Percentiles rank a stretch among this genome's conserved stretches.
Evolutionary conservation across 2,888 invertebrate species (phyloP).

Genomic region (Luperina nickerlii): DNA sequence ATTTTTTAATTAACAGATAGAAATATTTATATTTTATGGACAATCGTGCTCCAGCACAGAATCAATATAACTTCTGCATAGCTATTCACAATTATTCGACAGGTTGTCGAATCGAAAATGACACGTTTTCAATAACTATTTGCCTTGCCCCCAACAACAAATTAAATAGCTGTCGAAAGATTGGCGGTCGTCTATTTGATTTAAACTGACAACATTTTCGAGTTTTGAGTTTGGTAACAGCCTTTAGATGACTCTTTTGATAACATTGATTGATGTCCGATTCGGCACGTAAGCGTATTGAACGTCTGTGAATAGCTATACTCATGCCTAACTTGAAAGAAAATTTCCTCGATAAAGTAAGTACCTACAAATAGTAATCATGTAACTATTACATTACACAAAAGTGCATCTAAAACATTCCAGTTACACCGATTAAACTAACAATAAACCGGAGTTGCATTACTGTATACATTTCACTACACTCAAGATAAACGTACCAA

Average conservation of each 20-base stretch:
- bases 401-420: not conserved
- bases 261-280: not conserved
- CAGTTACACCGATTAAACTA: not conserved
- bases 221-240: not conserved
- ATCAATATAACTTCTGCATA: not conserved
- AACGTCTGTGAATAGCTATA: not conserved
- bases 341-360: not conserved
- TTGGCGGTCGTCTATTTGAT: not conserved
- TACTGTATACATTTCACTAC: constrained; percentile 19
- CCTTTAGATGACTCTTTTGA: not conserved
- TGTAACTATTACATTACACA: not conserved
- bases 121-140: not conserved
- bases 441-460: not conserved
- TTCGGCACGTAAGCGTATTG: not conserved
- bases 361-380: not conserved
- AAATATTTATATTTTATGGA: not conserved
- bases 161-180: not conserved
- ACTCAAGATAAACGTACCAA: constrained; percentile 44
- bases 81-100: not conserved
- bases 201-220: not conserved
- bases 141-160: not conserved
- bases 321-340: not conserved
- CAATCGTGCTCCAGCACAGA: not conserved
- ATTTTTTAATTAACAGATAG: not conserved
- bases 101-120: not conserved